Conservation (phyloP, 2,113 vertebrate genomes). For the Labrus mixtus region DNA sequence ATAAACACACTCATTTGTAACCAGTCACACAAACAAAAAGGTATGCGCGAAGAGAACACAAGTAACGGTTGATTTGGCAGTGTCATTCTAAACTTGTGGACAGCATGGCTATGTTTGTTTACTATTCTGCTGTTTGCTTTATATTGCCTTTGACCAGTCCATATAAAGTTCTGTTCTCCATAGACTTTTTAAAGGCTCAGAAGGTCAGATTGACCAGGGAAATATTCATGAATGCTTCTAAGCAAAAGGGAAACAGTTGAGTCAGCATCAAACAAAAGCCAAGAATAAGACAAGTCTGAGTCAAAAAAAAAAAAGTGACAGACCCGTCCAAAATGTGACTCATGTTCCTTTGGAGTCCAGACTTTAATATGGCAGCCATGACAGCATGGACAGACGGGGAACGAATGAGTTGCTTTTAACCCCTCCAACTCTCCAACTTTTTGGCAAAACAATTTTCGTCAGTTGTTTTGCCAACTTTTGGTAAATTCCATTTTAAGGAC, state of each 20-base stretch:
- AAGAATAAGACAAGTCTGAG: slow-evolving; percentile 35
- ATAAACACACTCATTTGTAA: too few species aligned
- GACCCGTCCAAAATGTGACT: slow-evolving; percentile 24
- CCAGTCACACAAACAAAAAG: too few species aligned
- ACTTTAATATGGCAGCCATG: slow-evolving; percentile 5
- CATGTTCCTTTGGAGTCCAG: neutral
- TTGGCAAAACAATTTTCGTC: neutral
- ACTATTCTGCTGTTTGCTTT: neutral
- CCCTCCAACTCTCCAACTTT: neutral
- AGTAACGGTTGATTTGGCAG: too few species aligned
- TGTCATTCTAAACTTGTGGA: too few species aligned
- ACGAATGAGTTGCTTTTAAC: slow-evolving; percentile 2
- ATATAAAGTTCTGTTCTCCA: too few species aligned
- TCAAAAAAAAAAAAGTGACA: slow-evolving; percentile 21
- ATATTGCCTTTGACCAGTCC: neutral
- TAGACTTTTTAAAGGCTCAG: neutral
- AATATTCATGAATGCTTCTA: slow-evolving; percentile 4
- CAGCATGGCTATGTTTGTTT: neutral
- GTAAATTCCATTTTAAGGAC: neutral
- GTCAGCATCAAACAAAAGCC: slow-evolving; percentile 26
- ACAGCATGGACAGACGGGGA: neutral
- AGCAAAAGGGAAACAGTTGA: slow-evolving; percentile 6
- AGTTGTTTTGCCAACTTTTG: too few species aligned
- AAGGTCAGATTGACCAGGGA: neutral
- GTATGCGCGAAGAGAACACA: too few species aligned